These are phyloP conservation scores for Tonatia bakeri DNA, from an alignment of 2,113 vertebrate species.

Conservation along the genomic window DNA sequence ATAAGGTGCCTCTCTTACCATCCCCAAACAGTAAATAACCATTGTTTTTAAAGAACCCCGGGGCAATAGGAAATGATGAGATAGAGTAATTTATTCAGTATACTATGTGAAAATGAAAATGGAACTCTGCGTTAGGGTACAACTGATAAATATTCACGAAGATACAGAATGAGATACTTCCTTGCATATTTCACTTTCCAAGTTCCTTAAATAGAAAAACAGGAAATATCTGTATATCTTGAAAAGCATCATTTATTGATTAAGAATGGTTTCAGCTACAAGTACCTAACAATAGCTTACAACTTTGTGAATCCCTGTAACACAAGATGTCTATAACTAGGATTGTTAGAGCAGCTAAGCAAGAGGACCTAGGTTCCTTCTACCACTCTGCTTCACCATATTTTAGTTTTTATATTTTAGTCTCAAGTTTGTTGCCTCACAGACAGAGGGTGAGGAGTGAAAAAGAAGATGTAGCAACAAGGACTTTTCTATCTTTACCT, in stretches of 20 bases:
- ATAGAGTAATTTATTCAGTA: constrained; percentile 21
- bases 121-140: constrained; percentile 10
- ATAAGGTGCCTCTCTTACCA: not conserved
- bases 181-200: not conserved
- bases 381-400: not conserved
- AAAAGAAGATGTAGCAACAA: not conserved
- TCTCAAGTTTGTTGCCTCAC: not conserved
- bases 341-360: not conserved
- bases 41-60: constrained; percentile 3
- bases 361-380: constrained; percentile 31
- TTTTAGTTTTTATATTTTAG: constrained; percentile 30
- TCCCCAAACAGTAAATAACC: not conserved
- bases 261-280: constrained; percentile 29
- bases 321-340: constrained; percentile 8
- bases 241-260: not conserved
- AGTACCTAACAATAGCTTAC: constrained; percentile 20
- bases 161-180: constrained; percentile 25
- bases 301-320: constrained; percentile 7
- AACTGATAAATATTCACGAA: constrained; percentile 25
- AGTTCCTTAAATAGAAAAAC: constrained; percentile 31
- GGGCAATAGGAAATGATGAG: not conserved
- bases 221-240: not conserved
- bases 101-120: constrained; percentile 32
- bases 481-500: not conserved
- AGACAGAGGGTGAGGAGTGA: not conserved